These are phyloP conservation scores for Myodes glareolus DNA, from an alignment of 2,113 vertebrate species.

Conservation along the genomic window DNA sequence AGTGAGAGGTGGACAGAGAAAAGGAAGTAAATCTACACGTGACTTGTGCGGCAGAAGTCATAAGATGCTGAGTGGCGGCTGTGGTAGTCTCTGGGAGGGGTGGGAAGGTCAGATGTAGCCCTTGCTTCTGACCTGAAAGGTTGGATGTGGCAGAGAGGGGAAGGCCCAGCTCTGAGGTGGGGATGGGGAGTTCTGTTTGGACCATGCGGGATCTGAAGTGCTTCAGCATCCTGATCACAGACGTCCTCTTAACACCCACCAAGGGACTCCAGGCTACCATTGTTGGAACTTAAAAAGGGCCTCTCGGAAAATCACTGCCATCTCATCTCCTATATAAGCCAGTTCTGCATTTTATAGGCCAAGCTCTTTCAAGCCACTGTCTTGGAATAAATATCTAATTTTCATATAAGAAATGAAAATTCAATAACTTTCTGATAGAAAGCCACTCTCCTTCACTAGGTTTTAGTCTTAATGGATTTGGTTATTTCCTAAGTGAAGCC, in stretches of 20 bases:
- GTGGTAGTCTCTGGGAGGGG: not conserved
- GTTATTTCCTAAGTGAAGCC: slow-evolving; percentile 18
- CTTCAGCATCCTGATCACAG: not conserved
- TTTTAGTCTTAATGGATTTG: not conserved
- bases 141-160: not conserved
- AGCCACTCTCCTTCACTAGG: not conserved
- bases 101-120: not conserved
- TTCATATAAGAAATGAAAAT: slow-evolving; percentile 11
- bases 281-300: not conserved
- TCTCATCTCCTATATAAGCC: not conserved
- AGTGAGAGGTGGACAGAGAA: not conserved
- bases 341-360: not conserved
- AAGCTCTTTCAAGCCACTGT: not conserved
- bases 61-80: not conserved
- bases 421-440: not conserved
- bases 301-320: not conserved
- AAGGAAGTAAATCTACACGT: not conserved
- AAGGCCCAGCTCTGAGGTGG: not conserved
- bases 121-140: not conserved
- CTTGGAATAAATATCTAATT: not conserved
- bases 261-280: not conserved
- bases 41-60: accelerated
- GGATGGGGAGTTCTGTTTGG: too few species aligned
- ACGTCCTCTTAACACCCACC: not conserved
- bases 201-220: not conserved